Evolutionary conservation across 2,888 invertebrate species (phyloP).

Genomic region (Brachynemurus nebulosus): DNA sequence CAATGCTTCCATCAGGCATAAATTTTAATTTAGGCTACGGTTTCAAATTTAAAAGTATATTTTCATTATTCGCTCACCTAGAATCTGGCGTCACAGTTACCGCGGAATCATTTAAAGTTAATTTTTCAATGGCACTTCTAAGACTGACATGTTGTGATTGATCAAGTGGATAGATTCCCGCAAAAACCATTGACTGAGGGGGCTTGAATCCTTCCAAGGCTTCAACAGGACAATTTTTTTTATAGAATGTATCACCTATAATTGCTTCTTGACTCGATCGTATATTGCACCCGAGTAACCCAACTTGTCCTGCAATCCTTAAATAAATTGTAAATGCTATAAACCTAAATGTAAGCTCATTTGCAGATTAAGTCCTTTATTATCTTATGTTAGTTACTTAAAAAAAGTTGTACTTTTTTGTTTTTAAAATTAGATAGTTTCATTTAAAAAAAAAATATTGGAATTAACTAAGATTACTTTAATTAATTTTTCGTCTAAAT

Average conservation of each 20-base stretch:
- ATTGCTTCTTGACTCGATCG: conserved; percentile 53
- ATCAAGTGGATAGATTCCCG: conserved; percentile 83
- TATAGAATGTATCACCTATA: conserved; percentile 63
- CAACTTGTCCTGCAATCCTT: conserved; percentile 82
- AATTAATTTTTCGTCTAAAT: no score
- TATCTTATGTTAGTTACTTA: no score
- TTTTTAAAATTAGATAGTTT: no score
- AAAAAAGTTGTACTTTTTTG: no score
- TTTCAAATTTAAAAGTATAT: background rate
- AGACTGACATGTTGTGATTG: conserved; percentile 68
- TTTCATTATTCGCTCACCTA: conserved; percentile 39
- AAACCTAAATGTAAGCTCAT: no score
- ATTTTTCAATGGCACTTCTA: conserved; percentile 72
- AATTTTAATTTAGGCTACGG: no score
- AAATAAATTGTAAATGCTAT: background rate
- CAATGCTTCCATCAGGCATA: no score
- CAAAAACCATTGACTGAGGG: conserved; percentile 70
- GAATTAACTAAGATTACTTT: no score
- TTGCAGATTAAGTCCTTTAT: no score
- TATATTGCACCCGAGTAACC: conserved; percentile 74
- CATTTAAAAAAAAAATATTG: no score
- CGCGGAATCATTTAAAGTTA: conserved; percentile 88
- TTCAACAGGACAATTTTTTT: conserved; percentile 38
- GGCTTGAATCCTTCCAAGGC: conserved; percentile 49
- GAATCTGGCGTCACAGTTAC: conserved; percentile 70